These are phyloP conservation scores for Actinopyga echinites DNA, from an alignment of 53 echinoderm and acorn worm species.

Conservation along the genomic window DNA sequence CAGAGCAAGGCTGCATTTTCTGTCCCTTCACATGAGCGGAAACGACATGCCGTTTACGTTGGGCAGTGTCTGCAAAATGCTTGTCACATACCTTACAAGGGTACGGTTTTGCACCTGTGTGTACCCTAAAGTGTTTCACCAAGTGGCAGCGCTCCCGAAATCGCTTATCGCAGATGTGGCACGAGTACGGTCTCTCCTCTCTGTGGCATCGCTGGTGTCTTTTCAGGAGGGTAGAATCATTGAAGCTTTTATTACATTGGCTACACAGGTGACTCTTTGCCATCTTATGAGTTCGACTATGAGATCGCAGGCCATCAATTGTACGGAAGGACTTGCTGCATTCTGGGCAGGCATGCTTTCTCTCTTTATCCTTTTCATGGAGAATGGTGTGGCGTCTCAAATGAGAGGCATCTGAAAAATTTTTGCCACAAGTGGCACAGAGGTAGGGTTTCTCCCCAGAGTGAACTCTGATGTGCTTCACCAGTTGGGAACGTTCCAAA, in stretches of 20 bases:
- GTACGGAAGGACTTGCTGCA: conserved; percentile 49
- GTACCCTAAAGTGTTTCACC: conserved; percentile 35
- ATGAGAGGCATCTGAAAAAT: conserved; percentile 48
- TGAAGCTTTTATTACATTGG: conserved; percentile 43
- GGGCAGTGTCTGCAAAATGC: conserved; percentile 26
- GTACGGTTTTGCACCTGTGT: conserved; percentile 29
- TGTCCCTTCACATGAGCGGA: not conserved
- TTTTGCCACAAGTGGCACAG: conserved; percentile 54
- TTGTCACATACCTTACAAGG: conserved; percentile 27
- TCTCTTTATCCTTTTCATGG: conserved; percentile 43
- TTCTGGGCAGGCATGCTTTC: conserved; percentile 38
- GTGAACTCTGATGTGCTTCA: conserved; percentile 52
- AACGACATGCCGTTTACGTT: conserved; percentile 14
- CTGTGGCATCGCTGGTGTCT: conserved; percentile 24
- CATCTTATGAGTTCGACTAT: conserved; percentile 5
- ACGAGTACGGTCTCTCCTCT: conserved; percentile 10
- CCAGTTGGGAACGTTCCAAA: conserved; percentile 21
- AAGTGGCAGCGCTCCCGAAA: conserved; percentile 13
- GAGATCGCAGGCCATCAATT: conserved; percentile 35
- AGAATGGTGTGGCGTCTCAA: conserved; percentile 43
- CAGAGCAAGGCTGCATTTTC: not conserved
- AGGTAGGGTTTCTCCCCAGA: conserved; percentile 51
- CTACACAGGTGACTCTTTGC: conserved; percentile 9
- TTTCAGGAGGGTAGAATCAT: not conserved
- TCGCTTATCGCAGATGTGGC: conserved; percentile 14